Base-by-base conservation (phyloP, 2,888 invertebrate genomes). In the Chydorus sphaericus region DNA sequence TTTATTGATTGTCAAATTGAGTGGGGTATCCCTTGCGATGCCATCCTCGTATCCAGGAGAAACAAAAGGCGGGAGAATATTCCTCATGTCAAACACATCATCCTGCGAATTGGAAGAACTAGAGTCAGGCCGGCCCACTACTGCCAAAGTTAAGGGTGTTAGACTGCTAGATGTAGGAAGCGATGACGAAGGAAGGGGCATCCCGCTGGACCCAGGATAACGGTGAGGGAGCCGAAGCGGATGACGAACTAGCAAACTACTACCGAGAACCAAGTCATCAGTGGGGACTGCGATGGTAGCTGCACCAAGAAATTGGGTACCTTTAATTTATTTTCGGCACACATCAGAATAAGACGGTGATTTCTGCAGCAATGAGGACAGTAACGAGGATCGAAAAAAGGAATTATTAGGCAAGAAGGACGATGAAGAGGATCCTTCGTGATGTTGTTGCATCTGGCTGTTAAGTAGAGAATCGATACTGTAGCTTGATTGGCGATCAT, bases 391-490 rank as follows among this genome's bases (percentile, higher is more conserved):
- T 23, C 44, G 44, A 26, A 44, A 28, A 20, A 44, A 44, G 26
- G 44, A 44, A 14, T 23, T 26, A 44, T 28, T 44, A 23, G 26
- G n/a, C n/a, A n/a, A n/a, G n/a, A n/a, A 52, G 5, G 52, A 52
- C 5, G 52, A 23, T 14, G 52, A 29, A 8, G 52, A 18, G 18
- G 52, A 29, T 23, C 23, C 36, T 20, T 52, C 52, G 18, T 31
- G 52, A 14, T 37, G 52, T 28, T 44, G 49, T 48, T 48, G n/a
- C n/a, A n/a, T n/a, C n/a, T n/a, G n/a, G n/a, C n/a, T 57, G 37
- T 38, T 39, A 18, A 57, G 54, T 30, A 57, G 26, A n/a, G 53
- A 53, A 31, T 57, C 57, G 30, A 57, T 57, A 29, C 57, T 57
- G 49, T 57, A 57, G 30, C 57, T 57, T 29, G 44, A 54, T 33